These are phyloP conservation scores for Oceanodroma leucorhoa DNA, from an alignment of 2,797 vertebrate species.

Conservation along the genomic window DNA sequence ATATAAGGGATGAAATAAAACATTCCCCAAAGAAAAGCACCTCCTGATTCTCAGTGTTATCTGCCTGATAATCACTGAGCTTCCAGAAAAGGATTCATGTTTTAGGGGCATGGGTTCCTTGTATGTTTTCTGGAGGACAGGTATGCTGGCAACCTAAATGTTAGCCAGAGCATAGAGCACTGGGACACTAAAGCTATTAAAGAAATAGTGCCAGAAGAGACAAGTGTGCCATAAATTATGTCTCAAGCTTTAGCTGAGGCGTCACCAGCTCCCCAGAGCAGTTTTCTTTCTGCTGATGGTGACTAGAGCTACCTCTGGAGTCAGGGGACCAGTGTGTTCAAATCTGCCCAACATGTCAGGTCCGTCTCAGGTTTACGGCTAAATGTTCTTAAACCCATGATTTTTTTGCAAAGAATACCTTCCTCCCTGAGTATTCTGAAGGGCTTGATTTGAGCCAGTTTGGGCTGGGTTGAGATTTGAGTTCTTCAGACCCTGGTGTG, in stretches of 20 bases:
- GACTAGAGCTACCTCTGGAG: not conserved
- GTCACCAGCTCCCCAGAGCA: not conserved
- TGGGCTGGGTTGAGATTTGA: not conserved
- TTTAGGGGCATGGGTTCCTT: not conserved
- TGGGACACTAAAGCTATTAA: not conserved
- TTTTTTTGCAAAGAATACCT: not conserved
- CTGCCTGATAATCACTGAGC: not conserved
- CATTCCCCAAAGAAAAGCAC: not conserved
- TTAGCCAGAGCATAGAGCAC: not conserved
- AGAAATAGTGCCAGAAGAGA: not conserved
- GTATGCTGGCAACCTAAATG: not conserved
- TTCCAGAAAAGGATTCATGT: not conserved
- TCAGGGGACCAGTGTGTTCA: not conserved
- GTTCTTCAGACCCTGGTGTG: not conserved
- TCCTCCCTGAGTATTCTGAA: not conserved
- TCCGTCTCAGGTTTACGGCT: not conserved
- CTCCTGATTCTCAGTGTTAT: not conserved
- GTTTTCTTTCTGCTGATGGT: not conserved
- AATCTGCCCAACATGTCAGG: not conserved
- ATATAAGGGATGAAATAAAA: not conserved
- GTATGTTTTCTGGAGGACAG: not conserved
- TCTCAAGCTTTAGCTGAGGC: not conserved
- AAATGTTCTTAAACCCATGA: not conserved
- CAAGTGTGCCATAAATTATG: not conserved
- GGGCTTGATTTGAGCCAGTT: not conserved